These are phyloP conservation scores for Cephus cinctus DNA, from an alignment of 1,140 invertebrate species.

Conservation along the genomic window DNA sequence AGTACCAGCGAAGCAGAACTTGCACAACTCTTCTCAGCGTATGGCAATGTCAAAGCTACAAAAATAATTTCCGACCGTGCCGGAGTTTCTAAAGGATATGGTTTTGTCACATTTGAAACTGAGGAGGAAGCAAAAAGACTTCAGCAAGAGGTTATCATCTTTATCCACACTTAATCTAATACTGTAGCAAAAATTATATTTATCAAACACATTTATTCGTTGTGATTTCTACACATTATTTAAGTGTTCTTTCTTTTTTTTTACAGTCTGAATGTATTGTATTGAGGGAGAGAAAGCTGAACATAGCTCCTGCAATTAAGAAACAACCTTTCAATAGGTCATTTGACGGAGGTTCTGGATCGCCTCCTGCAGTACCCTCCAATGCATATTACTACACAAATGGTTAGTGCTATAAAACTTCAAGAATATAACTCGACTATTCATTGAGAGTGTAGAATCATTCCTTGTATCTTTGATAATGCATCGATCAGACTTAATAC, in stretches of 20 bases:
- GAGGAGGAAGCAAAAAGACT: conserved; percentile 83
- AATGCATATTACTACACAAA: conserved; percentile 62
- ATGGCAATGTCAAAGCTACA: conserved; percentile 88
- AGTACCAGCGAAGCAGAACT: conserved; percentile 83
- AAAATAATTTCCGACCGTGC: conserved; percentile 93
- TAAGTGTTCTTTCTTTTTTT: conserved; percentile 25
- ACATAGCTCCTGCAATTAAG: conserved; percentile 88
- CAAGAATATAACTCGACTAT: too few species aligned
- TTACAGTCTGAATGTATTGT: conserved; percentile 72
- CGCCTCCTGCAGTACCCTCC: conserved; percentile 54
- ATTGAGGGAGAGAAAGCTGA: conserved; percentile 79
- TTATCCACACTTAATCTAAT: conserved; percentile 3
- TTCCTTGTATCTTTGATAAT: too few species aligned
- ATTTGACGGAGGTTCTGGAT: conserved; percentile 51
- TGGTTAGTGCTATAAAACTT: conserved; percentile 51
- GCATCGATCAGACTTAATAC: too few species aligned
- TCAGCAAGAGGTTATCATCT: conserved; percentile 61
- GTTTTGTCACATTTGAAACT: conserved; percentile 93
- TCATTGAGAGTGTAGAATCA: too few species aligned
- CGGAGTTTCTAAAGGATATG: conserved; percentile 92
- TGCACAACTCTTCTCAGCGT: conserved; percentile 78
- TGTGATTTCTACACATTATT: too few species aligned
- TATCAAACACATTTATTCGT: conserved; percentile 19
- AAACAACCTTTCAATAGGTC: conserved; percentile 67
- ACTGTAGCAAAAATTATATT: conserved; percentile 3